These are phyloP conservation scores for Lichenostomus cassidix DNA, from an alignment of 2,113 vertebrate species.

Conservation along the genomic window DNA sequence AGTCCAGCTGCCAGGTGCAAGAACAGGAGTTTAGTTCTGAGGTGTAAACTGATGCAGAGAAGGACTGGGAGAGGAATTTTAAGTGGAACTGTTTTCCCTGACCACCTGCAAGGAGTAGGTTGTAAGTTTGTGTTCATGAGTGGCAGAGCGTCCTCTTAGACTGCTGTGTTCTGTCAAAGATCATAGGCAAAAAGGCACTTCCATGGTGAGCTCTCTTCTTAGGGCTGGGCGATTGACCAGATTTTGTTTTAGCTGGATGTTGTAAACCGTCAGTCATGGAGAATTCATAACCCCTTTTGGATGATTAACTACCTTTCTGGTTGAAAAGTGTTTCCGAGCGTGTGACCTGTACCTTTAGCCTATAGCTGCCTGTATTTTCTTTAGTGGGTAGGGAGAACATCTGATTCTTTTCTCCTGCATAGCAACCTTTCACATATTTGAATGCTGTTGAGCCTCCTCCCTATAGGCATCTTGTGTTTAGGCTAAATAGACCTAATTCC, in stretches of 20 bases:
- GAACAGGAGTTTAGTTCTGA: not conserved
- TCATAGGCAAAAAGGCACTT: not conserved
- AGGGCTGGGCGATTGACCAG: accelerated
- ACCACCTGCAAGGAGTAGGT: not conserved
- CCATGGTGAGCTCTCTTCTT: not conserved
- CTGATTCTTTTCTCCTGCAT: not conserved
- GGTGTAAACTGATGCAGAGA: not conserved
- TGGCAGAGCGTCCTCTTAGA: not conserved
- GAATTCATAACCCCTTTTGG: not conserved
- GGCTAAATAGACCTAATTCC: not conserved
- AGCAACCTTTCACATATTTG: not conserved
- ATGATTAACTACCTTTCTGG: not conserved
- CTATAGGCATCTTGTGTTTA: not conserved
- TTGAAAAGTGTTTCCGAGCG: not conserved
- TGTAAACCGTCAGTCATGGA: not conserved
- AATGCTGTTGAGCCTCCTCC: not conserved
- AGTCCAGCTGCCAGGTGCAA: not conserved
- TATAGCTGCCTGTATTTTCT: not conserved
- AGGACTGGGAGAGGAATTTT: not conserved
- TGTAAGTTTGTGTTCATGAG: not conserved
- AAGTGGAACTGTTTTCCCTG: not conserved
- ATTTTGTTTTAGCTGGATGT: not conserved
- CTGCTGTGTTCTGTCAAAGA: not conserved
- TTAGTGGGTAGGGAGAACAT: not conserved
- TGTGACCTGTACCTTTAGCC: not conserved